phyloP scores from a whole-genome alignment of 2,113 vertebrate genomes.

The Megalops atlanticus region DNA sequence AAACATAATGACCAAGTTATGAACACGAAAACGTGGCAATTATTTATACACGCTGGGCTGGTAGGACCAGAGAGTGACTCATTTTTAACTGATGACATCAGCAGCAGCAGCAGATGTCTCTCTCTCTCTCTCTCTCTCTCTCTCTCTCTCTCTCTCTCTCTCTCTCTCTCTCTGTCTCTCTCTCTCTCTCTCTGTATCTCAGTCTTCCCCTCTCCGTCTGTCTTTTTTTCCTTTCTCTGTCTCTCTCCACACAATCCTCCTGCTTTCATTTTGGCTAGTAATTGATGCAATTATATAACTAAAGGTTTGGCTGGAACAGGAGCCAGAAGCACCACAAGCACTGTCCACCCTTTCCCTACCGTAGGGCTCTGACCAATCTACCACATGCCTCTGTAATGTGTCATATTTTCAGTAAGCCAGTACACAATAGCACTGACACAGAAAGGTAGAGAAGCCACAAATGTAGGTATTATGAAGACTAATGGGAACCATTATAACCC shows the following conservation, averaged over 20 bases:
- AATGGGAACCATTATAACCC: not conserved
- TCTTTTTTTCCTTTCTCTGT: not conserved
- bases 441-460: not conserved
- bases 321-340: too few relatives aligned
- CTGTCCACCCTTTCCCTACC: too few relatives aligned
- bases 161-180: not conserved
- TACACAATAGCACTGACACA: not conserved
- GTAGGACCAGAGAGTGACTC: not conserved
- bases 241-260: not conserved
- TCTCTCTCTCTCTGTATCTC: not conserved
- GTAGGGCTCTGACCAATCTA: too few relatives aligned
- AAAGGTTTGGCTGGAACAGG: too few relatives aligned
- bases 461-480: not conserved
- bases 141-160: not conserved
- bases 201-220: not conserved
- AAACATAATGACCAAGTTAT: not conserved
- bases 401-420: too few relatives aligned
- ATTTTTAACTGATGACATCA: slow-evolving; percentile 9
- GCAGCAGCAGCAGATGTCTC: not conserved
- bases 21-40: not conserved
- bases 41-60: not conserved
- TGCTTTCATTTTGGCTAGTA: not conserved
- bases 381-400: too few relatives aligned
- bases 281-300: not conserved
- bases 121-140: not conserved